These are phyloP conservation scores for Ferdinandea cuprea DNA, from an alignment of 2,888 invertebrate genomes.

Conservation along the genomic window DNA sequence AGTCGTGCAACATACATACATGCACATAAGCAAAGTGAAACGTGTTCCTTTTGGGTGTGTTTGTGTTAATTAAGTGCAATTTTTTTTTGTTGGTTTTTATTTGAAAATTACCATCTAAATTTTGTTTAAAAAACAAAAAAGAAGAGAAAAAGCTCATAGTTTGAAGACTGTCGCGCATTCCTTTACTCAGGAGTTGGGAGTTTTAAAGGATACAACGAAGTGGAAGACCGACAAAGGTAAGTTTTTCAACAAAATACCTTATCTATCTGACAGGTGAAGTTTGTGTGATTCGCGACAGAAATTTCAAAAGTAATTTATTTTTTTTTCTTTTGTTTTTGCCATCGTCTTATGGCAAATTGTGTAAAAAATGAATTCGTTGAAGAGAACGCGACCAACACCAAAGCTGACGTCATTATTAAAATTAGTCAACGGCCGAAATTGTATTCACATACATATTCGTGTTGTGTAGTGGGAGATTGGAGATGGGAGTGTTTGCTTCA, in stretches of 20 bases:
- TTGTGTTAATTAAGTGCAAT: conserved; percentile 75
- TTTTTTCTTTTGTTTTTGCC: background rate
- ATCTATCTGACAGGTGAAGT: conserved; percentile 31
- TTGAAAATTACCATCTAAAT: conserved; percentile 58
- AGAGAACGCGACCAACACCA: conserved; percentile 35
- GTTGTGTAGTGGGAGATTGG: too few relatives aligned
- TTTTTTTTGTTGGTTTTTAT: conserved; percentile 55
- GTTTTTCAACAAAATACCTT: background rate
- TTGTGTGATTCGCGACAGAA: background rate
- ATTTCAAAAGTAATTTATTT: background rate
- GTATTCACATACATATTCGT: background rate
- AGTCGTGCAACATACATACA: conserved; percentile 55
- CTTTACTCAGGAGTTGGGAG: conserved; percentile 29
- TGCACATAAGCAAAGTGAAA: conserved; percentile 61
- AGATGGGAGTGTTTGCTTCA: conserved; percentile 47
- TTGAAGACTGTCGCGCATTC: conserved; percentile 69
- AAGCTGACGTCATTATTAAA: conserved; percentile 73
- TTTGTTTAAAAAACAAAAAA: conserved; percentile 33
- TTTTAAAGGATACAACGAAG: conserved; percentile 51
- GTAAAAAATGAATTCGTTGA: conserved; percentile 1
- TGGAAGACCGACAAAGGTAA: conserved; percentile 35
- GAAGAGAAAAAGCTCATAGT: conserved; percentile 66
- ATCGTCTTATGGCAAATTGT: background rate
- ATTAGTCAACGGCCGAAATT: conserved; percentile 50
- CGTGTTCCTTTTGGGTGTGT: conserved; percentile 71